Conservation (phyloP, 2,888 invertebrate genomes). For the Pachydiplax longipennis region DNA sequence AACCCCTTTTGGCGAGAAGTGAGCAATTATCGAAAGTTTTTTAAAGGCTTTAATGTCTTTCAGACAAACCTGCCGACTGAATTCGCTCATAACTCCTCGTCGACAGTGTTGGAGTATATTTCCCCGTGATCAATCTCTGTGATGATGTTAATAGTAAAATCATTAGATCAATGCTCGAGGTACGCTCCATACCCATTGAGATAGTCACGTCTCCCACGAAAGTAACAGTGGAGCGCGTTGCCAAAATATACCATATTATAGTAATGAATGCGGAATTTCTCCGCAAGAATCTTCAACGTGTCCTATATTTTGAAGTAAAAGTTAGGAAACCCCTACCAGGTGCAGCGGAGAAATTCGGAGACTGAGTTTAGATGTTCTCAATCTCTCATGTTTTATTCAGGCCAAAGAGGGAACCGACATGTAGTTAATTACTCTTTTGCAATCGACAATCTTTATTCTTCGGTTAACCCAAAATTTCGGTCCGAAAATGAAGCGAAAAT, state of each 20-base stretch:
- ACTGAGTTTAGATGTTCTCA: slow-evolving; percentile 32
- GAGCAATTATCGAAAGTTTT: no score
- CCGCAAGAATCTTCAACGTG: not conserved
- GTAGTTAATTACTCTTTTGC: not conserved
- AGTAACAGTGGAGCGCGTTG: not conserved
- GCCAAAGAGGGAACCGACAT: not conserved
- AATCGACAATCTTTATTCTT: not conserved
- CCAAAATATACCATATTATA: not conserved
- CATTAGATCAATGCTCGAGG: no score
- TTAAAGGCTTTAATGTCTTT: no score
- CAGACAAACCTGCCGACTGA: no score
- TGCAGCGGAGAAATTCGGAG: slow-evolving; percentile 21
- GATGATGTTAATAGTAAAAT: no score
- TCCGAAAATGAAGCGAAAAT: not conserved
- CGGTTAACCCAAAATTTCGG: not conserved
- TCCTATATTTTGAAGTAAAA: slow-evolving; percentile 40
- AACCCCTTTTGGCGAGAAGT: no score
- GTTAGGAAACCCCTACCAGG: slow-evolving; percentile 21
- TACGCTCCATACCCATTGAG: not conserved
- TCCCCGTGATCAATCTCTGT: no score
- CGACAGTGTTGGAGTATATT: no score
- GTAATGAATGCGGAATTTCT: slow-evolving; percentile 3
- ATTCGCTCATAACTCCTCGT: no score
- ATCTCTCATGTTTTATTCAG: not conserved
- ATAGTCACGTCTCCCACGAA: not conserved